Evolutionary conservation across 2,888 invertebrate genomes (phyloP).

Genomic region (Drosophila melanocephala): DNA sequence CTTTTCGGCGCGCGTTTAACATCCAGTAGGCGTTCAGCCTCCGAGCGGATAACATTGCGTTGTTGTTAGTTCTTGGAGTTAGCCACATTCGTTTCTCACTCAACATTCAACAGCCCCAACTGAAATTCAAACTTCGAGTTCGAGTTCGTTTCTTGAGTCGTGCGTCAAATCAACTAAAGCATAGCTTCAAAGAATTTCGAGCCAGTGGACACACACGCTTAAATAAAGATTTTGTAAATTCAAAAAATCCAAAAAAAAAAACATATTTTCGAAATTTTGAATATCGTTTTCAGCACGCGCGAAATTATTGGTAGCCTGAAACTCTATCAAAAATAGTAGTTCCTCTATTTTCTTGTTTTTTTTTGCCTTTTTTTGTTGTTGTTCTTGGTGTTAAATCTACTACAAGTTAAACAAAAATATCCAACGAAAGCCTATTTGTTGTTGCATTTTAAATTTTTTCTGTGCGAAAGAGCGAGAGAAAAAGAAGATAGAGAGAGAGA

Average conservation of each 20-base stretch:
- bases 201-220: conserved; percentile 7
- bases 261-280: conserved; percentile 10
- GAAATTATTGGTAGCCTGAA: conserved; percentile 14
- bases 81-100: conserved; percentile 26
- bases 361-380: conserved; percentile 25
- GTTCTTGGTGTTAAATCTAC: conserved; percentile 16
- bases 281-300: conserved; percentile 15
- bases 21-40: conserved; percentile 86
- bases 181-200: neutral
- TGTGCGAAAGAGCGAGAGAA: conserved; percentile 12
- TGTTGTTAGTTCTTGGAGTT: conserved; percentile 78
- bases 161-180: conserved; percentile 16
- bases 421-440: conserved; percentile 10
- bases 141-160: conserved; percentile 43
- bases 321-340: conserved; percentile 18
- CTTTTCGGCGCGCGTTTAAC: conserved; percentile 73
- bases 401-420: conserved; percentile 9
- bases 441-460: conserved; percentile 25
- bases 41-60: conserved; percentile 85
- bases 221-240: neutral
- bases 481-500: conserved; percentile 12
- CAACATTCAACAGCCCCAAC: conserved; percentile 34
- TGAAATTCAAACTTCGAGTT: conserved; percentile 26
- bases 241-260: neutral
- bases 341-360: conserved; percentile 11